Conservation (phyloP, 2,113 vertebrate species). For the Pleuronectes platessa region DNA sequence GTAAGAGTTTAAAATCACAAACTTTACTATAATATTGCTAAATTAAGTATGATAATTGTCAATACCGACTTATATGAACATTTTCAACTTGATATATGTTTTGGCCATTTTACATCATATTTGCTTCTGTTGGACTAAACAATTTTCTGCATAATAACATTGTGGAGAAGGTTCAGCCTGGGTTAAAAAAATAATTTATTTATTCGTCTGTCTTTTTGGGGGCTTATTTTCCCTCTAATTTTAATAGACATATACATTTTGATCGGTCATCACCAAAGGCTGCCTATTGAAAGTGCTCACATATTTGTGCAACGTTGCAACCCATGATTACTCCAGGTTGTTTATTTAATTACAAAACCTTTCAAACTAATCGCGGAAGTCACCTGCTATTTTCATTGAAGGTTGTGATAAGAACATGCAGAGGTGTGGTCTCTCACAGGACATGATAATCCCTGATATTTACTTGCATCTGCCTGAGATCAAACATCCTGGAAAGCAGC, state of each 20-base stretch:
- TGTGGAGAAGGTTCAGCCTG: too few species aligned
- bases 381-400: not conserved
- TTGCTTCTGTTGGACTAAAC: too few species aligned
- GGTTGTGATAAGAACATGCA: not conserved
- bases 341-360: slow-evolving; percentile 31
- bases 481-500: not conserved
- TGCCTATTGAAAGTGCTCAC: not conserved
- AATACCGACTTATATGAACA: too few species aligned
- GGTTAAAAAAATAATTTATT: too few species aligned
- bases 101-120: too few species aligned
- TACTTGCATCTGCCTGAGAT: slow-evolving; percentile 10
- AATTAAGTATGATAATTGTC: too few species aligned
- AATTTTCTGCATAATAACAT: too few species aligned
- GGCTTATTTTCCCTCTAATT: not conserved
- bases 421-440: not conserved
- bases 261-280: not conserved
- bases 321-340: slow-evolving; percentile 27
- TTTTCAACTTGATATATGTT: too few species aligned
- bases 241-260: not conserved
- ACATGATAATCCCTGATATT: not conserved
- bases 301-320: not conserved
- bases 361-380: slow-evolving; percentile 19
- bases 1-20: too few species aligned
- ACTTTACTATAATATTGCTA: too few species aligned
- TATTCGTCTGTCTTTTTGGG: too few species aligned